A percentile compares a stretch with the other conserved stretches of the same genome.
Conservation (phyloP, 2,888 invertebrate genomes). For the Scaptomyza cyrtandrae region DNA sequence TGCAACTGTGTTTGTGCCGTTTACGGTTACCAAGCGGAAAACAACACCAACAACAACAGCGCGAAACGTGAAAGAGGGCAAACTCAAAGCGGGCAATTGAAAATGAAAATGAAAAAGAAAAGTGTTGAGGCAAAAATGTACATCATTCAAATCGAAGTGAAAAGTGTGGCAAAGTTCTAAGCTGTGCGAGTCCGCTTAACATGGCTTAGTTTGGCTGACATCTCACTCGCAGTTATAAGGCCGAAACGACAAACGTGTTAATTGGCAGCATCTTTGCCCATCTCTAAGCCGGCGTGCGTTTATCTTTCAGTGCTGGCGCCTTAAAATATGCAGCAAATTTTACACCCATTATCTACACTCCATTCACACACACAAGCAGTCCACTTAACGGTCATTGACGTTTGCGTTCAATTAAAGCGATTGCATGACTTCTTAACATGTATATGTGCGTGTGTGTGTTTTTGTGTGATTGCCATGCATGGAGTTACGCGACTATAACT, state of each 20-base stretch:
- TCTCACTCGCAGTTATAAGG: background rate
- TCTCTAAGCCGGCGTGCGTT: constrained; percentile 5
- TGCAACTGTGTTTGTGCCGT: constrained; percentile 5
- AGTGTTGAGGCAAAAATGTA: constrained; percentile 34
- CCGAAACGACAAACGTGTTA: background rate
- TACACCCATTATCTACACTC: background rate
- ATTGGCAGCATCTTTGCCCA: constrained; percentile 11
- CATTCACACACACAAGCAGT: constrained; percentile 29
- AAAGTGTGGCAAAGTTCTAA: constrained; percentile 19
- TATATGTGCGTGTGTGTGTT: constrained; percentile 4
- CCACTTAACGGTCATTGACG: constrained; percentile 75
- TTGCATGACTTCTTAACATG: constrained; percentile 49
- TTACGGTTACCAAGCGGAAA: constrained; percentile 31
- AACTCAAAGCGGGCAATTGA: constrained; percentile 37
- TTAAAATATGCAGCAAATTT: constrained; percentile 23
- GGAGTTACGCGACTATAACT: constrained; percentile 54
- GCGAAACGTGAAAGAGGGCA: constrained; percentile 16
- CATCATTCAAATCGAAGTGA: constrained; percentile 27
- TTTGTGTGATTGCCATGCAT: constrained; percentile 28
- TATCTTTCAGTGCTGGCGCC: background rate
- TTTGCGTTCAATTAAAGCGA: constrained; percentile 37
- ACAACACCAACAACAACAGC: constrained; percentile 17
- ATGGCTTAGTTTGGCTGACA: background rate
- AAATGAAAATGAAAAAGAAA: constrained; percentile 10
- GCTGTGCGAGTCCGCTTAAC: background rate